Evolutionary conservation across 2,797 vertebrate genomes (phyloP).

Genomic region (Onychomys torridus): DNA sequence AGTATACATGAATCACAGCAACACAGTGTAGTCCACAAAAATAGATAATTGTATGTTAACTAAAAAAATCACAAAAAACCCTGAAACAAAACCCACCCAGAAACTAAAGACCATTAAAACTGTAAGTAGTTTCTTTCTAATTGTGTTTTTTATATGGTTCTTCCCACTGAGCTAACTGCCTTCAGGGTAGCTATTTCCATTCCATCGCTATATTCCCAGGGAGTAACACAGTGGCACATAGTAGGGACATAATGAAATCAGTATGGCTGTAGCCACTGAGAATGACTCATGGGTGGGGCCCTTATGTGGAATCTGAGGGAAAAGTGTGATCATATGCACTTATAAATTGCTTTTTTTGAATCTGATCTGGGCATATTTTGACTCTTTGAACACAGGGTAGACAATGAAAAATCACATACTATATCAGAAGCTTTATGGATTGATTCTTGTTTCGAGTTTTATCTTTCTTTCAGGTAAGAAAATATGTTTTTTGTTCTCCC

Average conservation of each 20-base stretch:
- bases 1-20: neutral
- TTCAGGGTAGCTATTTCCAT: neutral
- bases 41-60: neutral
- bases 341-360: constrained; percentile 49
- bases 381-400: constrained; percentile 78
- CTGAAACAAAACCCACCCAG: neutral
- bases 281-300: neutral
- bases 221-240: neutral
- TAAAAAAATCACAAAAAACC: neutral
- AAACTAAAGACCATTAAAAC: constrained; percentile 40
- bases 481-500: constrained; percentile 35
- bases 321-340: neutral
- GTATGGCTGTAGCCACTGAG: neutral
- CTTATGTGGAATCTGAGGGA: neutral
- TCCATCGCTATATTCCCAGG: neutral
- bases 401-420: constrained; percentile 80
- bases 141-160: neutral
- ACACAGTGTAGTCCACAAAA: neutral
- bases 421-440: constrained; percentile 64
- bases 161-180: neutral
- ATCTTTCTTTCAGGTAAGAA: constrained; percentile 84
- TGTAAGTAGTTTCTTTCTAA: constrained; percentile 17
- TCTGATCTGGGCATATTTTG: constrained; percentile 63
- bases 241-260: constrained; percentile 21
- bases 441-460: constrained; percentile 66